phyloP scores from a whole-genome alignment of 2,113 vertebrate species.

The Picathartes gymnocephalus region DNA sequence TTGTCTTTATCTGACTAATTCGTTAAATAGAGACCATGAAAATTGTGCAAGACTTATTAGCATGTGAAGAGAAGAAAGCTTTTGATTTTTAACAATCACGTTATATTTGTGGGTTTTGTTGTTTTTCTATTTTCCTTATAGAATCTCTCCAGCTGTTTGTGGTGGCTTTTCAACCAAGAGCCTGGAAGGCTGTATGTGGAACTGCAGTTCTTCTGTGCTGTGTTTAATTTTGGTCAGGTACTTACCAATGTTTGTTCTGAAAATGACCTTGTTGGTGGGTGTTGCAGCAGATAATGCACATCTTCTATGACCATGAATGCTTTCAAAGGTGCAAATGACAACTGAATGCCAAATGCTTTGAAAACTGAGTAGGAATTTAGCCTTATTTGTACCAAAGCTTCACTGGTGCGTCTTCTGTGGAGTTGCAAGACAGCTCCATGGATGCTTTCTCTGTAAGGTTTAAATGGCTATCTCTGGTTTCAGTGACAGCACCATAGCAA shows the following conservation, averaged over 20 bases:
- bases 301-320: not conserved
- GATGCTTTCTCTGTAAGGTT: not conserved
- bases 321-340: not conserved
- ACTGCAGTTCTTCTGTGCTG: constrained; percentile 93
- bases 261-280: not conserved
- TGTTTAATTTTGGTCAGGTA: constrained; percentile 95
- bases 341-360: not conserved
- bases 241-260: not conserved
- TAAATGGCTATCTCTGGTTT: not conserved
- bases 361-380: not conserved
- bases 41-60: not conserved
- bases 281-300: not conserved
- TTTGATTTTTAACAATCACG: not conserved
- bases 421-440: not conserved
- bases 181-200: constrained; percentile 91
- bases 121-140: constrained; percentile 41
- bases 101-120: not conserved
- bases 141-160: constrained; percentile 93
- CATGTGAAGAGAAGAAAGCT: not conserved
- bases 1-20: not conserved
- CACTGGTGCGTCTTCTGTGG: not conserved
- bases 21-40: not conserved
- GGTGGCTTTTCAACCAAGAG: constrained; percentile 88
- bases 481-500: not conserved
- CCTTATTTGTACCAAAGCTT: not conserved